A percentile compares a stretch with the other conserved stretches of the same genome.
Conservation (phyloP, 1,140 invertebrate genomes). For the Ylistrum balloti region DNA sequence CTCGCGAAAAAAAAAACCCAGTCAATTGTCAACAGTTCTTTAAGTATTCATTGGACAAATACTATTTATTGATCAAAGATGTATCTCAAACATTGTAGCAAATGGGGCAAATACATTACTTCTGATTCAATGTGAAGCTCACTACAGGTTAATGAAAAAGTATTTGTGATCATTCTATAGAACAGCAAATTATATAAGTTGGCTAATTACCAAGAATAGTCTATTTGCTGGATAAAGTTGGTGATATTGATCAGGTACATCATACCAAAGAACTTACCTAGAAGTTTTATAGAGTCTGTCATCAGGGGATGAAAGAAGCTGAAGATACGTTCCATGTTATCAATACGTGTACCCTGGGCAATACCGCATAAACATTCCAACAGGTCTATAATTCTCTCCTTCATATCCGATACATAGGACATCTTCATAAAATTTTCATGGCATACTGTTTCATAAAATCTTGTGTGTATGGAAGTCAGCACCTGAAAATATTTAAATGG, state of each 20-base stretch:
- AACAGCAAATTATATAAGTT: no score
- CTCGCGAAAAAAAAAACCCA: no score
- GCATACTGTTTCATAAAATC: slow-evolving; percentile 85
- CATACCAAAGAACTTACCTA: slow-evolving; percentile 79
- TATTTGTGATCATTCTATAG: no score
- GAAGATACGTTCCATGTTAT: slow-evolving; percentile 86
- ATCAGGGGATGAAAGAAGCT: slow-evolving; percentile 87
- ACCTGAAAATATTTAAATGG: slow-evolving; percentile 82
- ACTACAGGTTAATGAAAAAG: no score
- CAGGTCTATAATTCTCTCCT: slow-evolving; percentile 86
- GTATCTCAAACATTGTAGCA: no score
- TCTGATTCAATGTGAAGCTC: no score
- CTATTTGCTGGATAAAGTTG: no score
- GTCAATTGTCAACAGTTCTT: no score
- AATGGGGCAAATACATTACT: no score
- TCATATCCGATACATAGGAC: slow-evolving; percentile 85
- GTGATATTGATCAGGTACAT: background rate
- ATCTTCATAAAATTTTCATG: slow-evolving; percentile 85
- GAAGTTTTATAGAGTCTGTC: slow-evolving; percentile 86
- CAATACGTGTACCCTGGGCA: slow-evolving; percentile 85
- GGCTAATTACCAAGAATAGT: no score
- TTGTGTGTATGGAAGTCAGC: slow-evolving; percentile 85
- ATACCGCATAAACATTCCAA: slow-evolving; percentile 88
- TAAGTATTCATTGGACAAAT: no score
- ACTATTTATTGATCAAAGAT: no score